These are phyloP conservation scores for Drosophila pseudoananassae DNA, from an alignment of 1,140 invertebrate genomes.

Conservation along the genomic window DNA sequence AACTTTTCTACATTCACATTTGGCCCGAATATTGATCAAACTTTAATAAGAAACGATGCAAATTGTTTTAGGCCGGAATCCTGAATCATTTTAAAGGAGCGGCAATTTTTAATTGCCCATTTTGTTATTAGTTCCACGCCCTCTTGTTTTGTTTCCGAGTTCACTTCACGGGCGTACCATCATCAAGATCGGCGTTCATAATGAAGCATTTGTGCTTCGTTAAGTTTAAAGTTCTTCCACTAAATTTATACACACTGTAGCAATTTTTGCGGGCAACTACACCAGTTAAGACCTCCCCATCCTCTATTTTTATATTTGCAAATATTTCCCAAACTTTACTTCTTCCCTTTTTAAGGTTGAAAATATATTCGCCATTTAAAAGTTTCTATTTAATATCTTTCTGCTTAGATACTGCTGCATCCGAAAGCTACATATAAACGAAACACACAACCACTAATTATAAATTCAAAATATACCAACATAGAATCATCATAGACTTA, in stretches of 20 bases:
- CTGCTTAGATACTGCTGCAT: constrained; percentile 5
- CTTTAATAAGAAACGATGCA: constrained; percentile 21
- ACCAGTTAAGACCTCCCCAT: constrained; percentile 3
- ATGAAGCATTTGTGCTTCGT: constrained; percentile 25
- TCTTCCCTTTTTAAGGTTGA: constrained; percentile 10
- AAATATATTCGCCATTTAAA: constrained; percentile 14
- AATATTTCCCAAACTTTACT: constrained; percentile 18
- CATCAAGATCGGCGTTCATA: not conserved
- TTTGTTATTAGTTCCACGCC: constrained; percentile 2
- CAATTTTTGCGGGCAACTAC: constrained; percentile 10
- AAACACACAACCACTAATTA: constrained; percentile 12
- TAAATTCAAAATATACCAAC: constrained; percentile 1
- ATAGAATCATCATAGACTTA: not conserved
- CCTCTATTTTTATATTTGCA: not conserved
- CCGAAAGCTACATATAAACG: not conserved
- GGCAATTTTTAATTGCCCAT: not conserved
- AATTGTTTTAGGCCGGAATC: constrained; percentile 19
- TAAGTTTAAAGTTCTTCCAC: constrained; percentile 17
- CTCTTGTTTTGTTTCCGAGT: constrained; percentile 18
- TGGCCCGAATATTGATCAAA: constrained; percentile 28
- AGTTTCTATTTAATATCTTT: not conserved
- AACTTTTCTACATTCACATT: no score
- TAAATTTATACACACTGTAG: constrained; percentile 7
- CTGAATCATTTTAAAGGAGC: constrained; percentile 15
- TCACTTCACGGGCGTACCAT: constrained; percentile 3